Percentiles rank a stretch among this genome's conserved stretches.
These are phyloP conservation scores for Oreochromis mossambicus DNA, from an alignment of 2,797 vertebrate genomes.

Conservation along the genomic window DNA sequence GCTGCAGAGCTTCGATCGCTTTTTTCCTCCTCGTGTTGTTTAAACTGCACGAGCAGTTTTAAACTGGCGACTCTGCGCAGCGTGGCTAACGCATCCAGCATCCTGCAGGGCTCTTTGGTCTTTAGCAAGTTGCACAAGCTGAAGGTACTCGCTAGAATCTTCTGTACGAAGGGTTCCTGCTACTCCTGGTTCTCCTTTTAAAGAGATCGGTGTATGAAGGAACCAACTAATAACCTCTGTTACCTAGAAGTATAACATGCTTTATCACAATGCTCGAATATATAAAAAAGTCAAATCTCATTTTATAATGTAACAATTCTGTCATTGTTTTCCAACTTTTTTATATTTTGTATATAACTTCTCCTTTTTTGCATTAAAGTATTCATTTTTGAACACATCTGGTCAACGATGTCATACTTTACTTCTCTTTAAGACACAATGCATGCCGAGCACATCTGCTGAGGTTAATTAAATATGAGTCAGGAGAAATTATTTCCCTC, in stretches of 20 bases:
- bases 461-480: constrained; percentile 69
- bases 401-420: constrained; percentile 5
- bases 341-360: constrained; percentile 66
- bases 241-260: constrained; percentile 16
- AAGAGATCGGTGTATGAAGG: constrained; percentile 47
- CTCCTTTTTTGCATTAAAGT: constrained; percentile 72
- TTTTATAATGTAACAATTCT: constrained; percentile 42
- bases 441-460: constrained; percentile 50
- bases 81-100: not conserved
- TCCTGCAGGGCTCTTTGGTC: not conserved
- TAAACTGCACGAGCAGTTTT: not conserved
- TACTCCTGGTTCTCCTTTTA: constrained; percentile 4
- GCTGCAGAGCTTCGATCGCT: not conserved
- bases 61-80: not conserved
- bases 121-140: constrained; percentile 41
- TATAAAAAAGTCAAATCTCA: not conserved
- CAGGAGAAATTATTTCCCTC: constrained; percentile 68
- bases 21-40: not conserved
- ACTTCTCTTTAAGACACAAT: not conserved
- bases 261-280: constrained; percentile 42
- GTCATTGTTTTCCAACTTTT: constrained; percentile 34
- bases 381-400: constrained; percentile 40
- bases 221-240: constrained; percentile 49
- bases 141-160: constrained; percentile 58
- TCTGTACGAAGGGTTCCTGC: constrained; percentile 16